A percentile compares a stretch with the other conserved stretches of the same genome.
phyloP scores from a whole-genome alignment of 37 sponge, comb jelly and placozoan species.

The Chondrosia reniformis region DNA sequence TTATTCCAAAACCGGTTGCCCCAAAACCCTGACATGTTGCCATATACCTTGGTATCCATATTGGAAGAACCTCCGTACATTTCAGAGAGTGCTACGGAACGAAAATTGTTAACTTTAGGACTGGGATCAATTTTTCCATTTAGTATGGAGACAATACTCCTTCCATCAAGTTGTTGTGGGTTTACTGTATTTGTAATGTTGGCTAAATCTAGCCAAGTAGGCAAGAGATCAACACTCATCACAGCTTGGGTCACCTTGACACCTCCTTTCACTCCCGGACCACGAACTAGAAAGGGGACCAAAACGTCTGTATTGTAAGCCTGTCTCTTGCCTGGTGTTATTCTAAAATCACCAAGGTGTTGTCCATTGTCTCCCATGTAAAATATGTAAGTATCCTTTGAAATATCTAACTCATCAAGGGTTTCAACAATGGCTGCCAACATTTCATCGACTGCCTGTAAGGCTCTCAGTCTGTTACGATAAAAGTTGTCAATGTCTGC shows the following conservation, averaged over 20 bases:
- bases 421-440: constrained; percentile 23
- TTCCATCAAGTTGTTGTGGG: constrained; percentile 46
- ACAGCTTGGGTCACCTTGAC: constrained; percentile 43
- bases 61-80: constrained; percentile 71
- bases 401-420: constrained; percentile 27
- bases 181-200: not conserved
- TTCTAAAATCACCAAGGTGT: constrained; percentile 61
- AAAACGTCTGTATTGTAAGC: constrained; percentile 67
- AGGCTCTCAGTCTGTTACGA: constrained; percentile 39
- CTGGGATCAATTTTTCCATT: not conserved
- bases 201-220: constrained; percentile 64
- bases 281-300: constrained; percentile 63
- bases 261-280: constrained; percentile 58
- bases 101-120: constrained; percentile 40
- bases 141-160: constrained; percentile 44
- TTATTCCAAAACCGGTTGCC: constrained; percentile 66
- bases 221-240: constrained; percentile 60
- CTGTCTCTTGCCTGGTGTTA: constrained; percentile 71
- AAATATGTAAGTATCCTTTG: constrained; percentile 58
- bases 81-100: constrained; percentile 53
- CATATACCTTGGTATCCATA: constrained; percentile 48
- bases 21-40: constrained; percentile 43
- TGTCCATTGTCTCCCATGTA: constrained; percentile 81
- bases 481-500: constrained; percentile 45
- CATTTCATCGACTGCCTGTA: constrained; percentile 75